Conservation (phyloP, 1,140 invertebrate species). For the Oryctes rhinoceros region DNA sequence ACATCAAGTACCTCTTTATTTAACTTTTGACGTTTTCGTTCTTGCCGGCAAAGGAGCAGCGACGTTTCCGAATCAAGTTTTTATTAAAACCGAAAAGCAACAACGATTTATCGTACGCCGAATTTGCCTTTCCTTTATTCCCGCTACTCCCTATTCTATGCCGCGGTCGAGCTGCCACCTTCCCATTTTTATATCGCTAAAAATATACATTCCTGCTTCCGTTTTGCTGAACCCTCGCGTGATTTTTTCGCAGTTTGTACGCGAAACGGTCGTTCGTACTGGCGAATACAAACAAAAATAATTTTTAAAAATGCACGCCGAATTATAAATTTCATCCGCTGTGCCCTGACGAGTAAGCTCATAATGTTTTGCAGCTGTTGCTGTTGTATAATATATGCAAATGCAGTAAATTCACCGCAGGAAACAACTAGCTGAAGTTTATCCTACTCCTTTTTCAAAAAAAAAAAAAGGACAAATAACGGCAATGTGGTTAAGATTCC, state of each 20-base stretch:
- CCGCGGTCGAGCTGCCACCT: not conserved
- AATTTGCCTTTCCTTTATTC: constrained; percentile 15
- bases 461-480: not conserved
- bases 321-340: constrained; percentile 6
- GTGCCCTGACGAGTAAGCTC: not conserved
- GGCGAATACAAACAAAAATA: not conserved
- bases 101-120: constrained; percentile 20
- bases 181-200: not conserved
- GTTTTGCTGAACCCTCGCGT: not conserved
- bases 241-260: not conserved
- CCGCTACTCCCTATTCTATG: not conserved
- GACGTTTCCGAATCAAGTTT: constrained; percentile 36
- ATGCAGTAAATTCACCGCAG: not conserved
- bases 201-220: not conserved
- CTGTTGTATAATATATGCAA: not conserved
- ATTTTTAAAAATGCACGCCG: not conserved
- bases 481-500: too few relatives aligned
- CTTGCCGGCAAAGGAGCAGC: not conserved
- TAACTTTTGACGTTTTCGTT: constrained; percentile 25
- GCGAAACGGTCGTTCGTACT: not conserved
- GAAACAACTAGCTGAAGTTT: not conserved
- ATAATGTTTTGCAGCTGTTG: constrained; percentile 6
- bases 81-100: constrained; percentile 35
- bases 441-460: not conserved
- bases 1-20: constrained; percentile 34